phyloP scores from a whole-genome alignment of 2,888 invertebrate genomes.

The Megamerina dolium region DNA sequence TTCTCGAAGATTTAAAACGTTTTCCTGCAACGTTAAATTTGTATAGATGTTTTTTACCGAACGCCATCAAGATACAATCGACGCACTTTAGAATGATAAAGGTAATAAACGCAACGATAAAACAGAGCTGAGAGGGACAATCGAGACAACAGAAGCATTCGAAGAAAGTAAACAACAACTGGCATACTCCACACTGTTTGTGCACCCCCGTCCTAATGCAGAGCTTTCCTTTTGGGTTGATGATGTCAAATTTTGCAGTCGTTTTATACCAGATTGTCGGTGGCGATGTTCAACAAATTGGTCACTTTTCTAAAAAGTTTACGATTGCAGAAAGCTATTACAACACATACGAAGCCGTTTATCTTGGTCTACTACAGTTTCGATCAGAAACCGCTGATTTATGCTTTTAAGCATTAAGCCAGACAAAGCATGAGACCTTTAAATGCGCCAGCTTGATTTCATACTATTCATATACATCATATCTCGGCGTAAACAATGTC shows the following conservation, averaged over 20 bases:
- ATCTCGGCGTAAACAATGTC: slow-evolving; percentile 18
- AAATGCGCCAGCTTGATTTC: slow-evolving; percentile 17
- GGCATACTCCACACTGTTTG: not conserved
- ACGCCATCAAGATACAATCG: too few species aligned
- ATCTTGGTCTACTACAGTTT: too few species aligned
- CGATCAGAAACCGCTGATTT: slow-evolving; percentile 21
- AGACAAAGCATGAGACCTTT: slow-evolving; percentile 21
- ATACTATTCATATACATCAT: slow-evolving; percentile 19
- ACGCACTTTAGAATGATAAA: too few species aligned
- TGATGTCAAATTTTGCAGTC: slow-evolving; percentile 38
- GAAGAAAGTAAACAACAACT: not conserved
- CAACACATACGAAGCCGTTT: too few species aligned
- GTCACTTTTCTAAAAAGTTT: slow-evolving; percentile 40
- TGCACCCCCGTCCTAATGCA: not conserved
- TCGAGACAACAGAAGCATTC: too few species aligned
- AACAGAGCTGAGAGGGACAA: too few species aligned
- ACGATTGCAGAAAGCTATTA: slow-evolving; percentile 31
- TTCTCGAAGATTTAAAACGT: too few species aligned
- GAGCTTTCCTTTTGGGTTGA: slow-evolving; percentile 9
- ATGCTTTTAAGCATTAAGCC: slow-evolving; percentile 30
- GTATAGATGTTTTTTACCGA: too few species aligned
- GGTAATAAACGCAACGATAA: too few species aligned
- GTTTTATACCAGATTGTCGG: slow-evolving; percentile 36
- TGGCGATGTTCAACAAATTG: slow-evolving; percentile 35
- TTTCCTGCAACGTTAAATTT: too few species aligned